Conservation (phyloP, 2,888 invertebrate species). For the Xestobium rufovillosum region DNA sequence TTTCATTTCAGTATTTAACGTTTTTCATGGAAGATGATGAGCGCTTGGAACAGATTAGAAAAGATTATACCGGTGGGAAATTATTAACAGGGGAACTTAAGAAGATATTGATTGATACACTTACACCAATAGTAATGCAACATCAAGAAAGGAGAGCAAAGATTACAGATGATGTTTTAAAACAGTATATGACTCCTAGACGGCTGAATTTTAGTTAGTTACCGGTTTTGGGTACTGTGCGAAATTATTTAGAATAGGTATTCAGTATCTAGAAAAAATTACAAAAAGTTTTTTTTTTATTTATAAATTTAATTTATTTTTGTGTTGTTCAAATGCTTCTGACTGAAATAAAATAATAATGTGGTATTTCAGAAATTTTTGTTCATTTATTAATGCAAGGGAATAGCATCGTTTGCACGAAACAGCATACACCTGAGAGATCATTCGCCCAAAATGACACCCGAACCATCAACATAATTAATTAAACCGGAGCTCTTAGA, state of each 20-base stretch:
- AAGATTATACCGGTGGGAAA: constrained; percentile 79
- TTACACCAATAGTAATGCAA: constrained; percentile 69
- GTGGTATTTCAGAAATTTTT: too few relatives aligned
- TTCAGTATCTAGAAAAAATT: constrained; percentile 4
- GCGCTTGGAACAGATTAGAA: constrained; percentile 57
- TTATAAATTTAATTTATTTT: not conserved
- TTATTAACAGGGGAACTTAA: constrained; percentile 94
- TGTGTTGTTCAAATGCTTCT: too few relatives aligned
- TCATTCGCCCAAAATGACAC: too few relatives aligned
- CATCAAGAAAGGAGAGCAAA: constrained; percentile 75
- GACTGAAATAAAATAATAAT: too few relatives aligned
- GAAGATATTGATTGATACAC: constrained; percentile 73
- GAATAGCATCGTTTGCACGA: too few relatives aligned
- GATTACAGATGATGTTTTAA: constrained; percentile 79
- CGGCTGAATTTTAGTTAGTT: constrained; percentile 59
- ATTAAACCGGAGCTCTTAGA: too few relatives aligned
- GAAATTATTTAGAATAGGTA: constrained; percentile 7
- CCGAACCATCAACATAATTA: too few relatives aligned
- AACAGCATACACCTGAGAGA: too few relatives aligned
- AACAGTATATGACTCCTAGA: constrained; percentile 77
- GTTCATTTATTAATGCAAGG: too few relatives aligned
- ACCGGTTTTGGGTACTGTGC: constrained; percentile 8
- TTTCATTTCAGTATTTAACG: constrained; percentile 86
- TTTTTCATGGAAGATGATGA: constrained; percentile 95
- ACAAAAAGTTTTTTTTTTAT: not conserved